A percentile compares a stretch with the other conserved stretches of the same genome.
phyloP scores from a whole-genome alignment of 2,113 vertebrate species.

The Morone saxatilis region DNA sequence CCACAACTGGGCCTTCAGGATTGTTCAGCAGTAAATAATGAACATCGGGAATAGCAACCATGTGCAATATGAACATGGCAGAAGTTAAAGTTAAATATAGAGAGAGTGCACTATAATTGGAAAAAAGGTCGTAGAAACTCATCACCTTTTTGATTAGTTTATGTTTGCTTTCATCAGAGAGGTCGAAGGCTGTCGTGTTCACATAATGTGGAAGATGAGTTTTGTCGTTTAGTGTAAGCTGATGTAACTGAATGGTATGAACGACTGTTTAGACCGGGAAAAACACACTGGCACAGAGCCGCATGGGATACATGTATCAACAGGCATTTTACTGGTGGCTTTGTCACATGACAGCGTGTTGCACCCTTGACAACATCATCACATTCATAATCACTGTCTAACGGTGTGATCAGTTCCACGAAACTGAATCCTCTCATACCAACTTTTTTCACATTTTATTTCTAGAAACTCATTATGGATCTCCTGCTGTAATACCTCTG shows the following conservation, averaged over 20 bases:
- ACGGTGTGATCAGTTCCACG: neutral
- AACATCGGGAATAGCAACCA: constrained; percentile 41
- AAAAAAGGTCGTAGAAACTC: constrained; percentile 20
- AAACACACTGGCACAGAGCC: neutral
- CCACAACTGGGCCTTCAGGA: constrained; percentile 42
- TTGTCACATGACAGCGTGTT: neutral
- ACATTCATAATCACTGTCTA: neutral
- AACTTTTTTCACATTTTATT: neutral
- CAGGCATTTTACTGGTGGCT: neutral
- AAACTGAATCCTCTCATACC: neutral
- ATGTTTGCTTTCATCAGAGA: constrained; percentile 39
- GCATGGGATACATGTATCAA: neutral
- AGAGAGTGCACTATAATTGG: neutral
- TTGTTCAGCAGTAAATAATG: constrained; percentile 25
- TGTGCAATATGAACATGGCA: constrained; percentile 33
- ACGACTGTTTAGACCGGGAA: constrained; percentile 9
- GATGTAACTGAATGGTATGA: constrained; percentile 1
- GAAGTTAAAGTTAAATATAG: constrained; percentile 26
- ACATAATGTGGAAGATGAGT: constrained; percentile 37
- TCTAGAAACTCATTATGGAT: neutral
- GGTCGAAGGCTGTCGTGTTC: constrained; percentile 63
- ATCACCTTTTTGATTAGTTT: constrained; percentile 36
- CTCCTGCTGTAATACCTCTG: neutral
- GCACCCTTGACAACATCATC: neutral
- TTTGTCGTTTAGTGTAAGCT: neutral